Percentiles rank a stretch among this genome's conserved stretches.
Evolutionary conservation across 2,113 vertebrate species (phyloP).

Genomic region (Campylomormyrus tamandua): DNA sequence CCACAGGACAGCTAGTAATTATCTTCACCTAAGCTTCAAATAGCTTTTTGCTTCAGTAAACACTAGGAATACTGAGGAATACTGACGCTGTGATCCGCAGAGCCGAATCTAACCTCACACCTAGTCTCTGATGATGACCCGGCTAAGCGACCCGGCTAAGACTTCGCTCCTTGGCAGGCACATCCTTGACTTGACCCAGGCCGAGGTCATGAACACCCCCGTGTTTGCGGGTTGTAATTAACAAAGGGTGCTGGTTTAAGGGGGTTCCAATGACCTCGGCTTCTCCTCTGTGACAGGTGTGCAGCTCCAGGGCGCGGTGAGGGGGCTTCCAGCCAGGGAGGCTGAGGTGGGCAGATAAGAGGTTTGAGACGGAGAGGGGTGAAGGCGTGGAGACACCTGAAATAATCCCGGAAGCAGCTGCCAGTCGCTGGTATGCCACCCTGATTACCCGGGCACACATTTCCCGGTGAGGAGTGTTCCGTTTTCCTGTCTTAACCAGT

Average conservation of each 20-base stretch:
- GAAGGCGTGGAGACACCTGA: not conserved
- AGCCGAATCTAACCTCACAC: not conserved
- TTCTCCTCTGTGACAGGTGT: not conserved
- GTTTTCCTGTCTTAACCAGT: slow-evolving; percentile 25
- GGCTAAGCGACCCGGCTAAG: not conserved
- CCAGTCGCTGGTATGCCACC: not conserved
- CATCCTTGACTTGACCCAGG: not conserved
- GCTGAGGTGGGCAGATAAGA: not conserved
- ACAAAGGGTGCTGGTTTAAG: not conserved
- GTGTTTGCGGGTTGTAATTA: not conserved
- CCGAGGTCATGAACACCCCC: not conserved
- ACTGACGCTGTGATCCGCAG: not conserved
- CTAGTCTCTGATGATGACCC: not conserved
- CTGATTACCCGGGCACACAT: not conserved
- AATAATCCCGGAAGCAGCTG: not conserved
- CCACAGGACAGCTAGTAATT: slow-evolving; percentile 9
- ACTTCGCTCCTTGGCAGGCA: not conserved
- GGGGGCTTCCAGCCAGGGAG: not conserved
- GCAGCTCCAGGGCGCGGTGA: not conserved
- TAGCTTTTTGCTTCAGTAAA: not conserved
- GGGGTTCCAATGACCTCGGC: not conserved
- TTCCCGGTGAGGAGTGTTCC: not conserved
- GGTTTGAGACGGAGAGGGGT: not conserved
- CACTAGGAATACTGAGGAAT: not conserved
- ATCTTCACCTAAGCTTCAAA: not conserved